phyloP scores from a whole-genome alignment of 2,797 vertebrate genomes.

The Pangasius krempfi region DNA sequence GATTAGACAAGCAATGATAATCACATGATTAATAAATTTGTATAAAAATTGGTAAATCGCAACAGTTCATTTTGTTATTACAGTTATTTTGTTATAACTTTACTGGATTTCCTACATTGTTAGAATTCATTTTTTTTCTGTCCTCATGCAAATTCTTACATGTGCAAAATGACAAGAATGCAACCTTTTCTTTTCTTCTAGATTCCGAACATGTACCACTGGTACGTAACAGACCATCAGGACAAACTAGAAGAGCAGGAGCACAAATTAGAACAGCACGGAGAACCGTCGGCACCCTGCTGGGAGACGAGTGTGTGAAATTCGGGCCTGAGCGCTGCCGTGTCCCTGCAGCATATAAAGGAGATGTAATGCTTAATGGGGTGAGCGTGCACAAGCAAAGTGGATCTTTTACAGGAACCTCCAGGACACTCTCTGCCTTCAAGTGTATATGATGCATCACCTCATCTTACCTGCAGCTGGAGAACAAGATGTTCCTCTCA shows the following conservation, averaged over 20 bases:
- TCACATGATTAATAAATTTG: neutral
- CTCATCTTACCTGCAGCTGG: conserved; percentile 37
- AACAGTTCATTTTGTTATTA: neutral
- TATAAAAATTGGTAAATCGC: too few species aligned
- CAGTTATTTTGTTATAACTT: neutral
- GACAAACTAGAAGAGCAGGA: neutral
- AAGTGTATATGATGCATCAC: conserved; percentile 43
- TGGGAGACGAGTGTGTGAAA: neutral
- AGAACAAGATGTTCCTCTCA: conserved; percentile 34
- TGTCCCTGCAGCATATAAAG: conserved; percentile 10
- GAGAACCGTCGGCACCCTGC: neutral
- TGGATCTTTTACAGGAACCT: conserved; percentile 40
- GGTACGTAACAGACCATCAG: neutral
- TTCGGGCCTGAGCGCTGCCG: neutral
- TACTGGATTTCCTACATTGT: neutral
- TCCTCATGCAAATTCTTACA: neutral
- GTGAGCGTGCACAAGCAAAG: conserved; percentile 6
- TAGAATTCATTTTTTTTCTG: neutral
- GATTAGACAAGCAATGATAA: neutral
- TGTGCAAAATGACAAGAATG: neutral
- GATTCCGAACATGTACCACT: neutral
- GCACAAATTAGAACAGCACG: neutral
- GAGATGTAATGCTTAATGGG: conserved; percentile 31
- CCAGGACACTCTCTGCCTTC: conserved; percentile 39
- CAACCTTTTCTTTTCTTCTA: neutral